Evolutionary conservation across 2,888 invertebrate genomes (phyloP).

Genomic region (Seira ritae): DNA sequence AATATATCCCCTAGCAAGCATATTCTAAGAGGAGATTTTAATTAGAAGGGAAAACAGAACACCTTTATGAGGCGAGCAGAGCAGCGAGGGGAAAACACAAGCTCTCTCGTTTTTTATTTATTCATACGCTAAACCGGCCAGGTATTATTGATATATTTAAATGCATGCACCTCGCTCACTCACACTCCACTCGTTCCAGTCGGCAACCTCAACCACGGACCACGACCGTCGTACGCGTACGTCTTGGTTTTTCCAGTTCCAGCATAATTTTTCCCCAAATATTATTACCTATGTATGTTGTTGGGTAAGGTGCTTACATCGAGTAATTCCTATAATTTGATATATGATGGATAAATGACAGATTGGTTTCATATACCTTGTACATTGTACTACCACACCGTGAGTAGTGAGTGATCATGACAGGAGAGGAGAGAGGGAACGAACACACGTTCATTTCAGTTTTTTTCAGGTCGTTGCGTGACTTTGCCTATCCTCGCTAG

Average conservation of each 20-base stretch:
- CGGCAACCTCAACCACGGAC: too few relatives aligned
- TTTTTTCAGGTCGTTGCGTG: constrained; percentile 33
- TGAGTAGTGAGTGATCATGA: constrained; percentile 62
- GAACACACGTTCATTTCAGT: constrained; percentile 34
- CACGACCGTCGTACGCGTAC: too few relatives aligned
- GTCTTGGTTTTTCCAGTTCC: constrained; percentile 33
- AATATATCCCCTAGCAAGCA: neutral
- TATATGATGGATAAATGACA: constrained; percentile 44
- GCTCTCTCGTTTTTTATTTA: too few relatives aligned
- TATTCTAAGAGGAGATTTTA: constrained; percentile 46
- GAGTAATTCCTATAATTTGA: constrained; percentile 37
- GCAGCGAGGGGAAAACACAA: constrained; percentile 24
- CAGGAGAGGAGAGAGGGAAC: constrained; percentile 39
- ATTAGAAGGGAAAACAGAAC: constrained; percentile 45
- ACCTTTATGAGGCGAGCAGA: constrained; percentile 35
- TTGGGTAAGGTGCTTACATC: constrained; percentile 39
- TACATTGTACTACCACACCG: neutral
- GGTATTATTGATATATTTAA: too few relatives aligned
- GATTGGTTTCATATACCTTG: constrained; percentile 51
- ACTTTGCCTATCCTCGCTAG: constrained; percentile 25
- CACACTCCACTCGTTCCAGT: too few relatives aligned
- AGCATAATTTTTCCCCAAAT: too few relatives aligned
- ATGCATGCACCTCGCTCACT: too few relatives aligned
- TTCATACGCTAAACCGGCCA: too few relatives aligned
- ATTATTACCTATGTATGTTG: neutral